A percentile compares a stretch with the other conserved stretches of the same genome.
phyloP scores from a whole-genome alignment of 2,888 invertebrate species.

The Thymelicus acteon region DNA sequence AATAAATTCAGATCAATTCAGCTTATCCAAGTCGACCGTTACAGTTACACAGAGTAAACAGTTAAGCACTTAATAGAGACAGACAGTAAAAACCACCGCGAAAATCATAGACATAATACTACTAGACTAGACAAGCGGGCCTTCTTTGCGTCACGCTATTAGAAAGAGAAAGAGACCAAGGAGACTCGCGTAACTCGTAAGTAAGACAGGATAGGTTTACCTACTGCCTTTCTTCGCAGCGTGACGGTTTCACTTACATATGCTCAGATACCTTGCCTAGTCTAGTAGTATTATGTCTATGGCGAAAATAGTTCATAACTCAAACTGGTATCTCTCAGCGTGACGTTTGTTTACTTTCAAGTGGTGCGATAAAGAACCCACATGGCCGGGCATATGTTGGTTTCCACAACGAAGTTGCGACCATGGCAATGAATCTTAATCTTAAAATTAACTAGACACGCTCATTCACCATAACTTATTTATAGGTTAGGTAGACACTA shows the following conservation, averaged over 20 bases:
- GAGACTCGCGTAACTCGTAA: too few relatives aligned
- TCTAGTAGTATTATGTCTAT: too few relatives aligned
- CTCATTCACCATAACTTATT: constrained; percentile 14
- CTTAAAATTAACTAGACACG: constrained; percentile 40
- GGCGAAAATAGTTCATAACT: constrained; percentile 34
- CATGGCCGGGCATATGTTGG: constrained; percentile 69
- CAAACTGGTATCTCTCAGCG: constrained; percentile 43
- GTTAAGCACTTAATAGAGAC: constrained; percentile 15
- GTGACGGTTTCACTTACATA: too few relatives aligned
- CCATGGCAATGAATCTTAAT: constrained; percentile 60
- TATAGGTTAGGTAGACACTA: background rate
- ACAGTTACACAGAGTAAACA: background rate
- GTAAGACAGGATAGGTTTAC: too few relatives aligned
- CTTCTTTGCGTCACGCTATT: too few relatives aligned
- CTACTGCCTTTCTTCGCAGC: too few relatives aligned
- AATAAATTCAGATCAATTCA: background rate
- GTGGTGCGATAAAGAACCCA: constrained; percentile 64
- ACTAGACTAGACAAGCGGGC: too few relatives aligned
- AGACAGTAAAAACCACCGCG: constrained; percentile 21
- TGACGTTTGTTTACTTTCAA: constrained; percentile 59
- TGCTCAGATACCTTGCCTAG: too few relatives aligned
- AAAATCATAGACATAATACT: too few relatives aligned
- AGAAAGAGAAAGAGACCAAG: too few relatives aligned
- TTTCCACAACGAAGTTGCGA: constrained; percentile 45
- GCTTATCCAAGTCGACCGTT: background rate